phyloP scores from a whole-genome alignment of 1,140 invertebrate species.

The Mercenaria mercenaria region DNA sequence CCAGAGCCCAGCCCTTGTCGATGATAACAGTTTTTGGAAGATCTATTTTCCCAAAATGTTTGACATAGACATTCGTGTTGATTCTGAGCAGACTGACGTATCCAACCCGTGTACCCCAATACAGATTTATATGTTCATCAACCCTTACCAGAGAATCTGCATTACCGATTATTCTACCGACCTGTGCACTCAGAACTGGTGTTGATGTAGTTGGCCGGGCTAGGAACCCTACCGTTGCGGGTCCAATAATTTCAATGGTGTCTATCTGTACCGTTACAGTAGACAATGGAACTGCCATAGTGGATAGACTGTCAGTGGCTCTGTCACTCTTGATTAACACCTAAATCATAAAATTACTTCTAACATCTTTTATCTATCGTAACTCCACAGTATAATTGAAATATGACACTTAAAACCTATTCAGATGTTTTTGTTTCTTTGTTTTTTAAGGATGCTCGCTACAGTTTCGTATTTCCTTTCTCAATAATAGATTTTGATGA shows the following conservation, averaged over 20 bases:
- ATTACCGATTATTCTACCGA: slow-evolving; percentile 65
- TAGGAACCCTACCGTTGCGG: slow-evolving; percentile 57
- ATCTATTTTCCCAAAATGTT: slow-evolving; percentile 71
- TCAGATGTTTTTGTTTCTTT: too few relatives aligned
- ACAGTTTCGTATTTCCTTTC: too few relatives aligned
- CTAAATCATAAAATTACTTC: neutral
- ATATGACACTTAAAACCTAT: too few relatives aligned
- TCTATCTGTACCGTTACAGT: slow-evolving; percentile 58
- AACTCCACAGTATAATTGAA: too few relatives aligned
- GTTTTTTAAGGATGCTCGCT: too few relatives aligned
- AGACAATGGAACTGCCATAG: slow-evolving; percentile 57
- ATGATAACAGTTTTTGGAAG: slow-evolving; percentile 73
- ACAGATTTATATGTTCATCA: slow-evolving; percentile 64
- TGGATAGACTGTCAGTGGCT: slow-evolving; percentile 46
- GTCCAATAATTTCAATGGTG: slow-evolving; percentile 49
- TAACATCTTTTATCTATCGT: too few relatives aligned
- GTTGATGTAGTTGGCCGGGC: neutral
- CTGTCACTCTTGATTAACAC: slow-evolving; percentile 59
- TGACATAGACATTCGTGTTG: slow-evolving; percentile 68
- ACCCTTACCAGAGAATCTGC: slow-evolving; percentile 51
- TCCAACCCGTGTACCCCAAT: slow-evolving; percentile 55
- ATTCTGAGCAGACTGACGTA: slow-evolving; percentile 31
- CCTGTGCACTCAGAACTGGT: slow-evolving; percentile 47
- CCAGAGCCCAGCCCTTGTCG: slow-evolving; percentile 66
- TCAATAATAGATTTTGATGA: too few relatives aligned